Base-by-base conservation (phyloP, 2,113 vertebrate genomes). In the Australoheros scitulus region DNA sequence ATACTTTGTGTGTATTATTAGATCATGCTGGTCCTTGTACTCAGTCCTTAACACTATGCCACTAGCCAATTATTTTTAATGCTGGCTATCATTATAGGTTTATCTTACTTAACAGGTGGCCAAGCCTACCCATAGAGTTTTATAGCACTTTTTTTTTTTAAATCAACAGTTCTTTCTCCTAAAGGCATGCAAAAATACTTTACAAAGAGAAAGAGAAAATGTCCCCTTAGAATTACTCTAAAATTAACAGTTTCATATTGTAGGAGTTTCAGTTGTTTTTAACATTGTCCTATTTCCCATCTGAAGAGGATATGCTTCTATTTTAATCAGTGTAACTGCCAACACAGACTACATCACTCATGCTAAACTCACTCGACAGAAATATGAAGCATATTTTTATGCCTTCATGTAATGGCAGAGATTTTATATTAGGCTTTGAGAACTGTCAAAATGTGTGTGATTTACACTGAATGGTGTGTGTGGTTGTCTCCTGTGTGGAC, bases 381-480 rank as follows among this genome's bases (percentile, higher is more conserved):
- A 77, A 32, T 61, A 50, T 32, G 65, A 72, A 72, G 76, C 59
- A 78, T 78, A 61, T 78, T 78, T 78, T 52, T 61, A 78, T 43
- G 17, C 57, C 56, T 60, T 26, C 57, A 14, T 60, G 36, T 76
- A 77, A 57, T 57, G 52, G 52, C 32, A 75, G 52, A 7, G 3
- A 56, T 64, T 64, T 24, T 79, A 34, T 52, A 52, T 24, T 5
- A 13, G 41, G 47, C 43, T 32, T 52, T 34, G 43, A 78, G 60
- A 22, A 17, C 60, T 79, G 60, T 52, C 29, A 74, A 61, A 74
- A 52, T 41, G 5, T 61, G 18, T 17, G 68, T 78, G 64, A 75
- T 58, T 68, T 24, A 20, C 59, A 15, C 9, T 65, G 20, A 64
- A 5, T 22, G 18, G 56, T 68, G 70, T 65, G 50, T 52, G 68